Conservation (phyloP, 2,797 vertebrate species). For the Anabas testudineus region DNA sequence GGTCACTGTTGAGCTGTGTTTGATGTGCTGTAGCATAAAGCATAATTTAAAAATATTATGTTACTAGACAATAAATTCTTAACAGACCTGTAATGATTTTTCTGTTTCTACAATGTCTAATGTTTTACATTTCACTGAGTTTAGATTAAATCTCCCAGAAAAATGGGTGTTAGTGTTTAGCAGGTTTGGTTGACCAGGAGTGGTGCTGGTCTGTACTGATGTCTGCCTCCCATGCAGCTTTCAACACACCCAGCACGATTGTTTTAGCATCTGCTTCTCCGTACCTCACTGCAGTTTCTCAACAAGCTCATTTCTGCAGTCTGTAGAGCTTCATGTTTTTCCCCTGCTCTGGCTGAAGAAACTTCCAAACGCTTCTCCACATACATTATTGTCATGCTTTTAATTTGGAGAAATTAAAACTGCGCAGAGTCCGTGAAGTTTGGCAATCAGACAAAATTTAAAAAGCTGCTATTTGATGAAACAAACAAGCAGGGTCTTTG, state of each 20-base stretch:
- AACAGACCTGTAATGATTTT: not conserved
- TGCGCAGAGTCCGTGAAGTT: not conserved
- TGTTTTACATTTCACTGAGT: not conserved
- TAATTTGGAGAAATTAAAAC: not conserved
- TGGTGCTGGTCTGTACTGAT: not conserved
- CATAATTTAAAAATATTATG: not conserved
- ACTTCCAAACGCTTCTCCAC: not conserved
- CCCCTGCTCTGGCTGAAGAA: not conserved
- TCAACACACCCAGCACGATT: not conserved
- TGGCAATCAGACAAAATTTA: not conserved
- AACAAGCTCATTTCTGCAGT: not conserved
- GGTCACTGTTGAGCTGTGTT: not conserved
- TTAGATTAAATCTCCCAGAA: not conserved
- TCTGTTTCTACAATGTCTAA: not conserved
- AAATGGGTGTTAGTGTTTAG: not conserved
- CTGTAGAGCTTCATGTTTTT: constrained; percentile 4
- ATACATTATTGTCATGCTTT: not conserved
- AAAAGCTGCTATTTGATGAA: not conserved
- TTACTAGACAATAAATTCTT: not conserved
- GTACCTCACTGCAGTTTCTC: not conserved
- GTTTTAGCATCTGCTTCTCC: not conserved
- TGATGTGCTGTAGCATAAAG: not conserved
- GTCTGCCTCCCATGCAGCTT: not conserved
- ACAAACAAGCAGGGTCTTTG: not conserved
- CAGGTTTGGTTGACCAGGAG: not conserved